These are phyloP conservation scores for Neoarius graeffei DNA, from an alignment of 2,113 vertebrate species.

Conservation along the genomic window DNA sequence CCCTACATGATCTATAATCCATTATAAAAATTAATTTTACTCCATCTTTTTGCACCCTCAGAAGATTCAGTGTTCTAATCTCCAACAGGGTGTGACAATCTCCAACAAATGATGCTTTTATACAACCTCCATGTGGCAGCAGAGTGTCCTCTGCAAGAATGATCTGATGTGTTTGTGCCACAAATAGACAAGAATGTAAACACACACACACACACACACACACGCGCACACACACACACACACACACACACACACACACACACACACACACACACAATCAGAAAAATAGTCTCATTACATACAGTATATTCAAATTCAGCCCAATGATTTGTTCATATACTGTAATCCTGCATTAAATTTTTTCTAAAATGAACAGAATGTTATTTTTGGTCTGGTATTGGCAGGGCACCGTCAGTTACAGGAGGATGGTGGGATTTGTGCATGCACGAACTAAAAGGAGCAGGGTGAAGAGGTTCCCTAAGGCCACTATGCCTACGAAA, in stretches of 20 bases:
- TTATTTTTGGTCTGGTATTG: constrained; percentile 30
- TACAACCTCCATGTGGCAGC: neutral
- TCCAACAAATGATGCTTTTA: constrained; percentile 6
- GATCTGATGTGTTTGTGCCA: constrained; percentile 2
- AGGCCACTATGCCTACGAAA: constrained; percentile 56
- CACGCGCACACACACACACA: too few species aligned
- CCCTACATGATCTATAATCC: neutral
- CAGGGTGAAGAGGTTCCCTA: constrained; percentile 42
- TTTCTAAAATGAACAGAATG: constrained; percentile 27
- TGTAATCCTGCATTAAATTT: constrained; percentile 28
- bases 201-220: neutral
- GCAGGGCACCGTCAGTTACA: neutral
- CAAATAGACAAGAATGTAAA: constrained; percentile 20
- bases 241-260: too few species aligned
- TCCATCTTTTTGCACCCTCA: neutral
- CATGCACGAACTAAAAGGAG: neutral
- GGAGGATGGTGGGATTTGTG: neutral
- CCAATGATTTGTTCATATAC: neutral
- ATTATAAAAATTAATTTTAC: neutral
- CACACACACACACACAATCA: neutral
- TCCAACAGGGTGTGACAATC: constrained; percentile 2
- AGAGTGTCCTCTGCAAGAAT: neutral
- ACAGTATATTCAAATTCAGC: neutral
- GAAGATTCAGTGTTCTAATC: neutral
- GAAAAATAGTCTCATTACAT: neutral